phyloP scores from a whole-genome alignment of 2,113 vertebrate genomes.

The Cyanoliseus patagonus region DNA sequence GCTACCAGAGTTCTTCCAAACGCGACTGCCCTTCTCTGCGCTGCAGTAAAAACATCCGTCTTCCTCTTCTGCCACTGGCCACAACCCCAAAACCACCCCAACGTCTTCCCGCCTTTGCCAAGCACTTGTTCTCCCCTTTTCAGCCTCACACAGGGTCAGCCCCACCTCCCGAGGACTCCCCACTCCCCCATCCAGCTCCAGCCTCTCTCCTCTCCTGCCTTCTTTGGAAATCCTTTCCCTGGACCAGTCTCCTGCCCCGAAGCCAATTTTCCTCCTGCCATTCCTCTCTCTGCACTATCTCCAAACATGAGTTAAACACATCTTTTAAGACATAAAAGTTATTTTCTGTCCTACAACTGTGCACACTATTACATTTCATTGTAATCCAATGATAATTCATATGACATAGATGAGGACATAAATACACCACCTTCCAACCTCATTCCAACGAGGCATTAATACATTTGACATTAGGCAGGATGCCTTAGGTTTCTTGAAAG shows the following conservation, averaged over 20 bases:
- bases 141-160: rapidly evolving
- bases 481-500: background rate
- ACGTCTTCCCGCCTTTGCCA: rapidly evolving
- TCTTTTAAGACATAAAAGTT: background rate
- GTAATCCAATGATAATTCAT: background rate
- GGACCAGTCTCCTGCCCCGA: background rate
- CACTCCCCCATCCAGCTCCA: background rate
- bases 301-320: background rate
- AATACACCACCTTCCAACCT: background rate
- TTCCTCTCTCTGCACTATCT: background rate
- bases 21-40: background rate
- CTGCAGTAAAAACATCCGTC: background rate
- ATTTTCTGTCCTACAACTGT: background rate
- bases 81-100: background rate
- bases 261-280: background rate
- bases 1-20: background rate
- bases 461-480: background rate
- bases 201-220: background rate
- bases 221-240: rapidly evolving
- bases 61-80: background rate
- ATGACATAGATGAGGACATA: background rate
- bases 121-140: background rate
- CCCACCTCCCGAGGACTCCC: rapidly evolving
- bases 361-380: background rate
- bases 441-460: background rate